Evolutionary conservation across 2,797 vertebrate species (phyloP).

Genomic region (Lacerta agilis): DNA sequence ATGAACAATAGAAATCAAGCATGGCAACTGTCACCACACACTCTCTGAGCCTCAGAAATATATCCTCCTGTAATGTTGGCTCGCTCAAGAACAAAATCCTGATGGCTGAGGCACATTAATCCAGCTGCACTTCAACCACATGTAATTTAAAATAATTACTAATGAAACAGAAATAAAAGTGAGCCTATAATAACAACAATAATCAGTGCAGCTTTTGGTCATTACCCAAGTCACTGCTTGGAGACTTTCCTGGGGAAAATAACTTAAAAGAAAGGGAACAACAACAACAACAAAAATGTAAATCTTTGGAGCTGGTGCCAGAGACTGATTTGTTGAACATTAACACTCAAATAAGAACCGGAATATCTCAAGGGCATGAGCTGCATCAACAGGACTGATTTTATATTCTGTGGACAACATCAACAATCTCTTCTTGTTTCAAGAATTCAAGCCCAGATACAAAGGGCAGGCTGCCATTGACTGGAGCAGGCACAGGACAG

Average conservation of each 20-base stretch:
- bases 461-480: constrained; percentile 54
- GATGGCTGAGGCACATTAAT: constrained; percentile 52
- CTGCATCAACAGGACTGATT: constrained; percentile 42
- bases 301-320: constrained; percentile 12
- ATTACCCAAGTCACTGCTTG: constrained; percentile 54
- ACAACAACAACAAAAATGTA: not conserved
- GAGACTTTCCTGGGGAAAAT: constrained; percentile 30
- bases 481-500: constrained; percentile 30
- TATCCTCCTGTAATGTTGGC: constrained; percentile 43
- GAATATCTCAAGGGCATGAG: constrained; percentile 9
- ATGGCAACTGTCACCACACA: constrained; percentile 7
- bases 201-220: constrained; percentile 41
- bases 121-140: constrained; percentile 53
- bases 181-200: constrained; percentile 55
- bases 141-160: constrained; percentile 72
- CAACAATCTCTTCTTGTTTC: constrained; percentile 28
- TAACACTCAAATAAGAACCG: constrained; percentile 24
- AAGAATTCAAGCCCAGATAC: constrained; percentile 27
- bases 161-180: constrained; percentile 66
- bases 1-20: constrained; percentile 19
- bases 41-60: constrained; percentile 40
- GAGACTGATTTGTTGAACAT: not conserved
- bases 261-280: constrained; percentile 5
- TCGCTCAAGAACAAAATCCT: constrained; percentile 46
- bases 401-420: constrained; percentile 44